Base-by-base conservation (phyloP, 2,888 invertebrate genomes). In the Fragum sueziense region DNA sequence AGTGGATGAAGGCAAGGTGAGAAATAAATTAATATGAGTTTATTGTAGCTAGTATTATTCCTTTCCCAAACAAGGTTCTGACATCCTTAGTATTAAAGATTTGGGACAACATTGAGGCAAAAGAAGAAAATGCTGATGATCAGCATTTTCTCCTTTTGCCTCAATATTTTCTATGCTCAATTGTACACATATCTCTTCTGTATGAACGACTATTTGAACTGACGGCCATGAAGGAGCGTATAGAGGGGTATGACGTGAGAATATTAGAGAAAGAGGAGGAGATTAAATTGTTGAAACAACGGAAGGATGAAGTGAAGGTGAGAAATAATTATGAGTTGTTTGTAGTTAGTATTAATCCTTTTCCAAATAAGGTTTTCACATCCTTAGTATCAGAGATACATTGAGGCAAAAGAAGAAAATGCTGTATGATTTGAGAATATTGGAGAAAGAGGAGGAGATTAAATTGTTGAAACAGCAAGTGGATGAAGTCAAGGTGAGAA, bases 261-360 rank as follows among this genome's bases (percentile, higher is more conserved):
- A 95, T 95, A 85, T 95, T 96, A 74, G 94, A 94, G 51, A 95
- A 96, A 6, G 93, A 96, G 70, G 95, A 95, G 83, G 95, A 82
- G 59, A 86, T 85, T n/a, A 87, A 83, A 65, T 86, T 85, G 57
- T 88, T 89, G 22, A 88, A 90, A 73, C 84, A 86, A 76, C 82
- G 95, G 71, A 93, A 97, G 41, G 95, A 95, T 85, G 94, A 95
- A 80, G 95, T 95, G 85, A 95, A 95, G 89, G 91, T 90, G 52
- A 59, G 75, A n/a, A n/a, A n/a, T n/a, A n/a, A n/a, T n/a, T n/a
- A n/a, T n/a, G n/a, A n/a, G n/a, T n/a, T n/a, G n/a, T n/a, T n/a
- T n/a, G n/a, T n/a, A n/a, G n/a, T n/a, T n/a, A n/a, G n/a, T n/a
- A 51, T 51, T 51, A 3, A 47, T n/a, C 6, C 47, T 47, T 3